A percentile compares a stretch with the other conserved stretches of the same genome.
Conservation (phyloP, 2,113 vertebrate genomes). For the Protobothrops flavoviridis region DNA sequence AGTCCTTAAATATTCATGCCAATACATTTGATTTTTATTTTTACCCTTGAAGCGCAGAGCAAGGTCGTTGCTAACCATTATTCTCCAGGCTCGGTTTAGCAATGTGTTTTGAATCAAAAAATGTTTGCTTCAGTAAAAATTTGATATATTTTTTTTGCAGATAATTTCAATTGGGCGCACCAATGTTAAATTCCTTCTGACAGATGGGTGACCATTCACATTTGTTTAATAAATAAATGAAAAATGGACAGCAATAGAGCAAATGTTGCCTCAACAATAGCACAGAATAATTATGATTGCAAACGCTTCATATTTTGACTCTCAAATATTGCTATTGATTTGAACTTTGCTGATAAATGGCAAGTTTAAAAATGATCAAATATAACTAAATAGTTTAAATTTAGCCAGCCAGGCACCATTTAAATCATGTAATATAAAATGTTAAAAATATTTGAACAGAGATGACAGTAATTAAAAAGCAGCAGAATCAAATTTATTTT, state of each 20-base stretch:
- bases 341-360: not conserved
- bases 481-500: not conserved
- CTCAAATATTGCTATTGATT: not conserved
- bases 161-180: not conserved
- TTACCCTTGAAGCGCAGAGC: not conserved
- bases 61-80: slow-evolving; percentile 9
- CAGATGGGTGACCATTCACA: not conserved
- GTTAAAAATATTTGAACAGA: not conserved
- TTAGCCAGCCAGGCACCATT: not conserved
- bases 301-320: not conserved
- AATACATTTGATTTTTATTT: not conserved
- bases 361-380: not conserved
- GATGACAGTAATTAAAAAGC: not conserved
- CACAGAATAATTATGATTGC: not conserved
- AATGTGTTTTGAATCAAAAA: not conserved
- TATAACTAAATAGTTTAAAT: not conserved
- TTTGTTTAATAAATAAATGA: not conserved
- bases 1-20: not conserved
- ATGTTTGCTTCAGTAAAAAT: not conserved
- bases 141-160: not conserved
- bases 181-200: not conserved
- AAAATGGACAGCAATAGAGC: not conserved
- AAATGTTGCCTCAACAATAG: not conserved
- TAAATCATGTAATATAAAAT: not conserved
- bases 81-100: not conserved